phyloP scores from a whole-genome alignment of 2,113 vertebrate genomes.

The Nymphicus hollandicus region DNA sequence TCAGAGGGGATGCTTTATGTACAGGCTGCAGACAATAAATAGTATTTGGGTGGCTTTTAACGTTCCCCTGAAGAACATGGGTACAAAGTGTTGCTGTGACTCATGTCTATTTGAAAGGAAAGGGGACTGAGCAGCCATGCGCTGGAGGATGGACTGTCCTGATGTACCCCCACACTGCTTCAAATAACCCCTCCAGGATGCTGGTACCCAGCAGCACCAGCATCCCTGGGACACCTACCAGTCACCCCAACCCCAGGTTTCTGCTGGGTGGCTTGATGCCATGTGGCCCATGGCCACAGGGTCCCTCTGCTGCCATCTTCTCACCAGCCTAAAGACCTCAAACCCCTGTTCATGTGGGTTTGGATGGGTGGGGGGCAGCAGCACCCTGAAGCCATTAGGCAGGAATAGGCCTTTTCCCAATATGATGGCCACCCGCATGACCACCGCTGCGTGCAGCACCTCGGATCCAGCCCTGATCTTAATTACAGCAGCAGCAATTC shows the following conservation, averaged over 20 bases:
- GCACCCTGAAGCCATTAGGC: accelerated
- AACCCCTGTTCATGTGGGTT: background rate
- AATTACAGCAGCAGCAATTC: background rate
- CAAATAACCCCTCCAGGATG: background rate
- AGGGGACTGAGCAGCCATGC: background rate
- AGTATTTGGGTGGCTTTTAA: background rate
- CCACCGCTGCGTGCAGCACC: accelerated
- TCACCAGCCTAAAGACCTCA: background rate
- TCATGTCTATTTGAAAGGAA: background rate
- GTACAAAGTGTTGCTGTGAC: background rate
- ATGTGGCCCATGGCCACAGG: accelerated
- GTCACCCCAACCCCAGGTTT: background rate
- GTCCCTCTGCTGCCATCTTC: background rate
- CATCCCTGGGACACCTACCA: background rate
- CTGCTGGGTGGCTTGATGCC: background rate
- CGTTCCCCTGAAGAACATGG: background rate
- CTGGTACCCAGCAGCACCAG: accelerated
- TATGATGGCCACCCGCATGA: accelerated
- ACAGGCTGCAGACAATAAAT: constrained; percentile 1
- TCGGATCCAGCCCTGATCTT: background rate
- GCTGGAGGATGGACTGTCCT: background rate
- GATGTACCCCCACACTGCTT: accelerated
- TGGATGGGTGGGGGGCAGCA: accelerated
- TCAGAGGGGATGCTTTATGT: background rate
- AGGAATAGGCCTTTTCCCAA: background rate